Percentiles rank a stretch among this genome's conserved stretches.
Conservation (phyloP, 2,888 invertebrate genomes). For the Sylvicola fuscatus region DNA sequence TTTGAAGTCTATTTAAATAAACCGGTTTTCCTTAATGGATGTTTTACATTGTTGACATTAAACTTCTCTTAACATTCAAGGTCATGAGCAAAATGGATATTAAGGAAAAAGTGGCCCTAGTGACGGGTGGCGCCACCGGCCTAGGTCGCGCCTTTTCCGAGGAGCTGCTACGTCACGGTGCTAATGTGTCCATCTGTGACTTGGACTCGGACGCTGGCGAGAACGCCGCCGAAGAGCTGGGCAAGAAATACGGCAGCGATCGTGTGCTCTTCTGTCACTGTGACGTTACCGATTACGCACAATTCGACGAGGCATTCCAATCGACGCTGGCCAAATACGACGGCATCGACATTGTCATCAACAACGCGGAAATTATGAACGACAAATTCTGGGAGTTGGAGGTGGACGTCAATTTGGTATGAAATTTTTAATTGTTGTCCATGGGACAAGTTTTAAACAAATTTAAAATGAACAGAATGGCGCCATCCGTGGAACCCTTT, state of each 20-base stretch:
- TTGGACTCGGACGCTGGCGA: constrained; percentile 50
- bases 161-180: constrained; percentile 48
- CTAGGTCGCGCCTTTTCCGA: constrained; percentile 52
- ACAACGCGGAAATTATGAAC: constrained; percentile 63
- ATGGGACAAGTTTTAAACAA: constrained; percentile 11
- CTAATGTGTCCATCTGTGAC: constrained; percentile 56
- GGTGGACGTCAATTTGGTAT: constrained; percentile 56
- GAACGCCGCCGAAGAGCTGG: constrained; percentile 40
- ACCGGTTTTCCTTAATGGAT: too few relatives aligned
- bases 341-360: constrained; percentile 53
- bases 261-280: constrained; percentile 50
- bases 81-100: constrained; percentile 33
- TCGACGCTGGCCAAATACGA: constrained; percentile 50
- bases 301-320: constrained; percentile 58
- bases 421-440: constrained; percentile 12
- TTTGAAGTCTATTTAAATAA: too few relatives aligned
- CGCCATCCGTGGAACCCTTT: constrained; percentile 48
- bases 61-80: too few relatives aligned
- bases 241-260: constrained; percentile 43
- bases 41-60: too few relatives aligned
- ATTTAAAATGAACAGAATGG: too few relatives aligned
- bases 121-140: constrained; percentile 53
- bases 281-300: constrained; percentile 58
- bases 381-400: constrained; percentile 55
- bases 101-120: constrained; percentile 50